These are phyloP conservation scores for Eledone cirrhosa DNA, from an alignment of 2,888 invertebrate species.

Conservation along the genomic window DNA sequence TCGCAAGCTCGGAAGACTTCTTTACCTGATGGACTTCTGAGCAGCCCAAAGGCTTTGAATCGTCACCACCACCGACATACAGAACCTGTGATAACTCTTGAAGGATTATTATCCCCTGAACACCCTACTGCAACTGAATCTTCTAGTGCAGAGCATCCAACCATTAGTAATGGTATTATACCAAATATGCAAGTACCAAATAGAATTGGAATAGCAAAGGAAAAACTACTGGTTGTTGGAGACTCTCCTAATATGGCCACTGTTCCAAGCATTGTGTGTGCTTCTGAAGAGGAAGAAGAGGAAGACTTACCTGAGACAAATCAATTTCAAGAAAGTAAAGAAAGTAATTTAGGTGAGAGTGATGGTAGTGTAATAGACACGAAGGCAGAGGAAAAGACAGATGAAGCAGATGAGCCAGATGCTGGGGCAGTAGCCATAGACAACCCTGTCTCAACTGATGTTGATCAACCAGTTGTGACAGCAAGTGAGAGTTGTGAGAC, in stretches of 20 bases:
- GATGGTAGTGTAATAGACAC: background rate
- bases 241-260: constrained; percentile 40
- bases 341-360: background rate
- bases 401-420: background rate
- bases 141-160: background rate
- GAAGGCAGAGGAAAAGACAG: background rate
- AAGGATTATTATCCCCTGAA: constrained; percentile 20
- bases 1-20: constrained; percentile 40
- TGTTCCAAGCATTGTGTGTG: constrained; percentile 49
- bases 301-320: background rate
- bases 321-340: constrained; percentile 18
- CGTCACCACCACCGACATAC: constrained; percentile 42
- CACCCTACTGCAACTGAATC: constrained; percentile 30
- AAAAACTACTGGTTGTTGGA: constrained; percentile 34
- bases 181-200: constrained; percentile 27
- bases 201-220: constrained; percentile 30
- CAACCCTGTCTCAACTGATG: background rate
- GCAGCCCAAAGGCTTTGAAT: constrained; percentile 26
- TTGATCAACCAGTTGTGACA: background rate
- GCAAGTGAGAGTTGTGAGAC: background rate
- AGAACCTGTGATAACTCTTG: constrained; percentile 38
- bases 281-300: constrained; percentile 25
- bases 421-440: background rate
- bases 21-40: constrained; percentile 36
- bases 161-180: constrained; percentile 18